Evolutionary conservation across 1,140 invertebrate genomes (phyloP).

Genomic region (Orchestia grillus): DNA sequence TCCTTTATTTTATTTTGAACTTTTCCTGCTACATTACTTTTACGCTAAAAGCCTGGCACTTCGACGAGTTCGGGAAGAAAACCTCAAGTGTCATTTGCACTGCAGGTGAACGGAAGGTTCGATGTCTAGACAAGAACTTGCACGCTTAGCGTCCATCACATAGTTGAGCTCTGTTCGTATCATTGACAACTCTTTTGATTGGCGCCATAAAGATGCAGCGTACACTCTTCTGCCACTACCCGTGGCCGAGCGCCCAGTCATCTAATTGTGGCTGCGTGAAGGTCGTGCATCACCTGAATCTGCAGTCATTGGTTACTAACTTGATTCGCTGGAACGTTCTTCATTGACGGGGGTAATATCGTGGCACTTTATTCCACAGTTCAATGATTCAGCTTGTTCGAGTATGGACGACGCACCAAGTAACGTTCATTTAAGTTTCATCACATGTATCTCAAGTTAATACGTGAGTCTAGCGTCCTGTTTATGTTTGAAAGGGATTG

Average conservation of each 20-base stretch:
- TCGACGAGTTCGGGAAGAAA: neutral
- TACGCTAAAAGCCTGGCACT: neutral
- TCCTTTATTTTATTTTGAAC: no score
- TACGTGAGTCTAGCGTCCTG: neutral
- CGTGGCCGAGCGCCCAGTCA: neutral
- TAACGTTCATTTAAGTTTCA: neutral
- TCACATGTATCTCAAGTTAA: neutral
- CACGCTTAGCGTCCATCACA: neutral
- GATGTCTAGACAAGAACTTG: neutral
- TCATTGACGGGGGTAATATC: neutral
- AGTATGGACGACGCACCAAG: neutral
- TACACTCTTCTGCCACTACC: neutral
- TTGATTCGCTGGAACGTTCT: neutral
- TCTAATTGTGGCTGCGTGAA: neutral
- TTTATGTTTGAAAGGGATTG: neutral
- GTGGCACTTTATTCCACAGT: neutral
- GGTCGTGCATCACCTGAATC: neutral
- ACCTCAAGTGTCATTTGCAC: neutral
- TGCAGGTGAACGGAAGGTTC: neutral
- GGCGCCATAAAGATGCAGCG: neutral
- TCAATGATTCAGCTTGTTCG: neutral
- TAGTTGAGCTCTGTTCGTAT: neutral
- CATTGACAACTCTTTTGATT: neutral
- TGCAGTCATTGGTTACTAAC: neutral
- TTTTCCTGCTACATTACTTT: neutral